Conservation (phyloP, 2,113 vertebrate genomes). For the Sander lucioperca region DNA sequence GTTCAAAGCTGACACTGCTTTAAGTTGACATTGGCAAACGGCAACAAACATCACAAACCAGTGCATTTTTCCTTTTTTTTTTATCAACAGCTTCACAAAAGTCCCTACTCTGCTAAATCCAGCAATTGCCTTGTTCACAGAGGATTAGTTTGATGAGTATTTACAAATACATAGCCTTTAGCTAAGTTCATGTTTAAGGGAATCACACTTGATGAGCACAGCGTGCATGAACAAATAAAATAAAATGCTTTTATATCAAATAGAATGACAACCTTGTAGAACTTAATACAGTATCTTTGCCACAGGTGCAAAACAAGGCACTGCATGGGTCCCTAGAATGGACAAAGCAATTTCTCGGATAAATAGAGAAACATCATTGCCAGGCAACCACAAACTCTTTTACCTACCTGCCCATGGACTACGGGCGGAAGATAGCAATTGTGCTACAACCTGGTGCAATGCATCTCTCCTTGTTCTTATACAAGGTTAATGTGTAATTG, state of each 20-base stretch:
- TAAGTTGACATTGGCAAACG: conserved; percentile 2
- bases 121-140: conserved; percentile 4
- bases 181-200: conserved; percentile 11
- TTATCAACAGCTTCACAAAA: conserved; percentile 31
- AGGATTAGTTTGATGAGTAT: conserved; percentile 44
- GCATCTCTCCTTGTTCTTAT: no score
- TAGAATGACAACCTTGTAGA: neutral
- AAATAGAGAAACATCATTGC: neutral
- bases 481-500: no score
- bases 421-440: no score
- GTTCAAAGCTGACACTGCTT: neutral
- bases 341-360: neutral
- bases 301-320: neutral
- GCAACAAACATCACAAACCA: neutral
- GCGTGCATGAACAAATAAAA: conserved; percentile 6
- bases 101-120: conserved; percentile 32
- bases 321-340: neutral
- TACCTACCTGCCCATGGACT: no score
- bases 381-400: neutral
- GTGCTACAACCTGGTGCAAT: no score
- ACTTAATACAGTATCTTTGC: neutral
- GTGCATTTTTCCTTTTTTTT: conserved; percentile 6
- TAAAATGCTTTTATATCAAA: neutral
- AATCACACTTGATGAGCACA: neutral
- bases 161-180: conserved; percentile 28